Evolutionary conservation across 2,113 vertebrate species (phyloP).

Genomic region (Nothobranchius furzeri): DNA sequence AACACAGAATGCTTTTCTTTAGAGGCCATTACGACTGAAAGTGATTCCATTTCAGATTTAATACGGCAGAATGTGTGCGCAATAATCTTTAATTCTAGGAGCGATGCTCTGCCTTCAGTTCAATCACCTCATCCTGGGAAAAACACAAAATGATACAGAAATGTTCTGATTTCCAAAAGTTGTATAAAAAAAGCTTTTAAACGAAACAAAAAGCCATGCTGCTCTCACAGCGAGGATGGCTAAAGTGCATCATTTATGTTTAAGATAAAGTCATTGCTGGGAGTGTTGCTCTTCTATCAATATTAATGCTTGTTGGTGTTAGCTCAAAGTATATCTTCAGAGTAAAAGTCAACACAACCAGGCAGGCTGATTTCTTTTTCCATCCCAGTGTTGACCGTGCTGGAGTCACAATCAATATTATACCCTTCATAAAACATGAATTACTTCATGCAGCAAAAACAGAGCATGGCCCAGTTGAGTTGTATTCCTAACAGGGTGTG

Average conservation of each 20-base stretch:
- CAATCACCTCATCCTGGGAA: not conserved
- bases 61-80: not conserved
- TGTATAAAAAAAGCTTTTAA: slow-evolving; percentile 1
- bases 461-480: slow-evolving; percentile 60
- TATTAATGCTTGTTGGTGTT: slow-evolving; percentile 16
- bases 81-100: not conserved
- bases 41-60: slow-evolving; percentile 14
- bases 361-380: not conserved
- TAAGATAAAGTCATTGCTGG: not conserved
- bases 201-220: not conserved
- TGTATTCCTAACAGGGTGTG: slow-evolving; percentile 70
- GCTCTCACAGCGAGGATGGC: not conserved
- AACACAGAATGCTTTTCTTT: slow-evolving; percentile 1
- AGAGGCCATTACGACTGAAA: not conserved
- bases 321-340: slow-evolving; percentile 16
- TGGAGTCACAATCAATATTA: slow-evolving; percentile 68
- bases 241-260: slow-evolving; percentile 24
- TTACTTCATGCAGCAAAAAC: slow-evolving; percentile 62
- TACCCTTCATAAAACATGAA: slow-evolving; percentile 74
- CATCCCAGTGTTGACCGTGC: slow-evolving; percentile 46
- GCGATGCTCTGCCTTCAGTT: not conserved
- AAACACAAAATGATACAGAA: slow-evolving; percentile 7
- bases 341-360: slow-evolving; percentile 26
- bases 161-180: slow-evolving; percentile 10
- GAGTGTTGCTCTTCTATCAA: slow-evolving; percentile 18